Base-by-base conservation (phyloP, 2,113 vertebrate species). In the Myxocyprinus asiaticus region DNA sequence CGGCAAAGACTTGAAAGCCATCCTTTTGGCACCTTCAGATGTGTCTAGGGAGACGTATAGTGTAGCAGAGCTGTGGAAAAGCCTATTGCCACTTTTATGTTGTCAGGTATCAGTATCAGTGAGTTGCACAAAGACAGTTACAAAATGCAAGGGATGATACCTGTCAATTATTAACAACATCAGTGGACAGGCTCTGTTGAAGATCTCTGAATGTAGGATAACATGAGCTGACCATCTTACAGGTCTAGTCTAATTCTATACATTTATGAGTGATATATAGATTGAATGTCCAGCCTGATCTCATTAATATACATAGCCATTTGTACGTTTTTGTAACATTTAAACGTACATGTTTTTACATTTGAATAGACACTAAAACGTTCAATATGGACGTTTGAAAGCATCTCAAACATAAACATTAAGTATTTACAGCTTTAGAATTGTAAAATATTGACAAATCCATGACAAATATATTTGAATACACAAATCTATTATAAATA, bases 1-100 rank as follows among this genome's bases (percentile, higher is more conserved):
- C 22, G 43, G 69, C 12, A 11, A 9, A 43, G 56, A 33, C 17
- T 71, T 58, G 47, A 67, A 74, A 67, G 22, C n/a, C 58, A 47
- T 69, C 45, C 62, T 33, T 33, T 15, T 63, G 71, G 61, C 6
- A 17, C 64, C 10, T 22, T 50, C 81, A 64, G 42, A 75, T 14
- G 14, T 14, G 0, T 50, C 58, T 67, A 17, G 66, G 14, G n/a
- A 47, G 15, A 12, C 11, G 15, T 42, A 47, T 17, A 8, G 69
- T 17, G 55, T 58, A 7, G 7, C 55, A 59, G 55, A 15, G 53
- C 6, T 15, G 5, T 15, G 55, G 70, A 22, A 58, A 56, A 72
- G n/a, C 42, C 14, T 17, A 17, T 72, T 72, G 33, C 43, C 55
- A 43, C 33, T 70, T 70, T 55, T 44, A 70, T 70, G 12, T 42